Conservation (phyloP, 2,888 invertebrate species). For the Scaptomyza flava region DNA sequence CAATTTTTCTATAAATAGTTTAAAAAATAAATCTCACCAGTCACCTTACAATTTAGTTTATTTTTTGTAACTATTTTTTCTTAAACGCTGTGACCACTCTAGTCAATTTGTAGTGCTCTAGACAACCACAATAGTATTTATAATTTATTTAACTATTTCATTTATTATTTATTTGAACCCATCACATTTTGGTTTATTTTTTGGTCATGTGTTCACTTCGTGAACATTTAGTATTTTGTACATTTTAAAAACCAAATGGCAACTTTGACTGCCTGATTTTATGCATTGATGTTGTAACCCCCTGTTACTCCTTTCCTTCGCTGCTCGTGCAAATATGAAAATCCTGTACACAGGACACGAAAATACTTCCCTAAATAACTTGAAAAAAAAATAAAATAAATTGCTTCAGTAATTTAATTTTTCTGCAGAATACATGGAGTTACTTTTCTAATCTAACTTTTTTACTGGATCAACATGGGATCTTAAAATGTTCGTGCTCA, state of each 20-base stretch:
- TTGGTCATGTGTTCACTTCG: constrained; percentile 30
- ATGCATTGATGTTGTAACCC: constrained; percentile 54
- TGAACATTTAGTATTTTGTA: constrained; percentile 40
- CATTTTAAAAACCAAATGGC: constrained; percentile 15
- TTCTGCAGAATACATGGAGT: too few relatives aligned
- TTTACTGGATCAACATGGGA: constrained; percentile 1
- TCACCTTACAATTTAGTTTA: constrained; percentile 10
- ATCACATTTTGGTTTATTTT: constrained; percentile 33
- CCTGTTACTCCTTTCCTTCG: constrained; percentile 33
- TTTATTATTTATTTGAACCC: constrained; percentile 8
- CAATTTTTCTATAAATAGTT: constrained; percentile 36
- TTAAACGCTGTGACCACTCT: constrained; percentile 35
- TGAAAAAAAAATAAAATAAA: constrained; percentile 12
- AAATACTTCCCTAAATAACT: constrained; percentile 25
- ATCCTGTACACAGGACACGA: constrained; percentile 14
- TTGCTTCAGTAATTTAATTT: constrained; percentile 16
- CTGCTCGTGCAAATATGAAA: constrained; percentile 22
- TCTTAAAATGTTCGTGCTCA: background rate
- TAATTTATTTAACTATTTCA: constrained; percentile 11
- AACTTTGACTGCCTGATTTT: constrained; percentile 24
- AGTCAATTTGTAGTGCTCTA: constrained; percentile 47
- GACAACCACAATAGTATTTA: constrained; percentile 27
- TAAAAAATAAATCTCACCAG: constrained; percentile 36
- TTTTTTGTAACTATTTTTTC: constrained; percentile 22
- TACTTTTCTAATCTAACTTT: background rate